phyloP scores from a whole-genome alignment of 2,888 invertebrate genomes.

The Phanerotoma sp. region DNA sequence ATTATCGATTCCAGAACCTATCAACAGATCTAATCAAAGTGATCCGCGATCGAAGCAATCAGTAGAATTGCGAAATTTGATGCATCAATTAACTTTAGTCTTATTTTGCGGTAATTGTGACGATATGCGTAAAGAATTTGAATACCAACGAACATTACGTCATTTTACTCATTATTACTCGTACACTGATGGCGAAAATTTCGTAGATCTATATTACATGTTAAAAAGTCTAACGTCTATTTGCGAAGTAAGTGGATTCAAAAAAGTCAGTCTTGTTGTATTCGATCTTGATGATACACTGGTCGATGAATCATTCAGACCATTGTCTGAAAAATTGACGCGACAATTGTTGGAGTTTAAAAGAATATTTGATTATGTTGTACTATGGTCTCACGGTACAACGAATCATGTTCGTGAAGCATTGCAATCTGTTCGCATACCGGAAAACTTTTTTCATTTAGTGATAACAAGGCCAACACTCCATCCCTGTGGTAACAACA shows the following conservation, averaged over 20 bases:
- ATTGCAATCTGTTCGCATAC: background rate
- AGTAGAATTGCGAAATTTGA: background rate
- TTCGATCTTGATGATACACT: background rate
- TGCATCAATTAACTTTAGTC: background rate
- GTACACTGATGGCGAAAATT: background rate
- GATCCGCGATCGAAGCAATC: background rate
- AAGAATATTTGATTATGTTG: background rate
- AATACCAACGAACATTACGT: background rate
- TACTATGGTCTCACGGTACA: conserved; percentile 1
- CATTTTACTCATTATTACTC: background rate
- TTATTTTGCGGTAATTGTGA: background rate
- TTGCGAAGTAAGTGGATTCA: background rate
- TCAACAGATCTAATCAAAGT: too few relatives aligned
- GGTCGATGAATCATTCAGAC: background rate
- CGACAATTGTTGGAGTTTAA: background rate
- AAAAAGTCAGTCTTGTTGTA: background rate
- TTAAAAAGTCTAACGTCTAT: background rate
- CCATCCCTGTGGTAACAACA: background rate
- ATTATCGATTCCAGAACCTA: background rate
- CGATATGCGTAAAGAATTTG: background rate
- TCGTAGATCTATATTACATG: background rate
- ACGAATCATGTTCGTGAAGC: background rate
- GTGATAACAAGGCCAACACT: background rate
- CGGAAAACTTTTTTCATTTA: background rate
- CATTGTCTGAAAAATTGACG: background rate